These are phyloP conservation scores for Nephrotoma guestfalica DNA, from an alignment of 2,888 invertebrate species.

Conservation along the genomic window DNA sequence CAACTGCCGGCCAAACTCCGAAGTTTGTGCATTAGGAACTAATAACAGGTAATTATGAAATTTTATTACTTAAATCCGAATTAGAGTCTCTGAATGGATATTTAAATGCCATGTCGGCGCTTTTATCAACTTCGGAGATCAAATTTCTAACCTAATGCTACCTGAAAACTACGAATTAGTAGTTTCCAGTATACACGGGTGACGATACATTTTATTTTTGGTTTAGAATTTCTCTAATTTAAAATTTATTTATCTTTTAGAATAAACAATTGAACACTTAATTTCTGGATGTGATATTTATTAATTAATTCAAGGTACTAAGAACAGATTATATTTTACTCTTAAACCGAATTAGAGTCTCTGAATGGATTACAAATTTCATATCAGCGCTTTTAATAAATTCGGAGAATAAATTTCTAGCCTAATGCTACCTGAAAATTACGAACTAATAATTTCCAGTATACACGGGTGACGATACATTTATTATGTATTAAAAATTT, in stretches of 20 bases:
- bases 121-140: conserved; percentile 1
- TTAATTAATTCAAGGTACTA: too few species aligned
- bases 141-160: neutral
- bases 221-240: neutral
- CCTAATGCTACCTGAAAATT: neutral
- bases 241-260: neutral
- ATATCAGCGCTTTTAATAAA: conserved; percentile 4
- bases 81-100: conserved; percentile 2
- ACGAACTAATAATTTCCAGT: neutral
- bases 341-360: conserved; percentile 1
- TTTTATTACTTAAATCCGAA: neutral
- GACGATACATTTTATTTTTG: neutral
- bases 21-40: too few species aligned
- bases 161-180: neutral
- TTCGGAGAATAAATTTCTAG: neutral
- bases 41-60: neutral
- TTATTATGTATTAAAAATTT: neutral
- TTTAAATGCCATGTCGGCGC: neutral
- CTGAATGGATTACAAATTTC: neutral
- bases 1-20: too few species aligned
- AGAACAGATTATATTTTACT: neutral
- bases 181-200: neutral
- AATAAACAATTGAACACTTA: too few species aligned
- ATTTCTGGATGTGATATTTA: too few species aligned
- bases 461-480: neutral